Evolutionary conservation across 2,797 vertebrate species (phyloP).

Genomic region (Pseudocheirus occidentalis): DNA sequence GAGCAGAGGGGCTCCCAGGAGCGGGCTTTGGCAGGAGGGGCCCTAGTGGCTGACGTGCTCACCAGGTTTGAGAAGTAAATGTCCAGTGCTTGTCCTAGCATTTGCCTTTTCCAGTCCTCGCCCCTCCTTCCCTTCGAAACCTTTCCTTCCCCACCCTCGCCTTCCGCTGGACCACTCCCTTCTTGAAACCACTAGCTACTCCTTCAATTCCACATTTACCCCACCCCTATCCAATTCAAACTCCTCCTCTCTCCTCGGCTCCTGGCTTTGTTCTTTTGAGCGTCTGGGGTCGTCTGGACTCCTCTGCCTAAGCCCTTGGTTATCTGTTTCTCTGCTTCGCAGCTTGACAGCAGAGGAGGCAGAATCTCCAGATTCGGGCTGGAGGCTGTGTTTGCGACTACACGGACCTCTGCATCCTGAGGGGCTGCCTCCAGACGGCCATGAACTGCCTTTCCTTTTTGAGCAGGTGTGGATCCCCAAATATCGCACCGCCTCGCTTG

Average conservation of each 20-base stretch:
- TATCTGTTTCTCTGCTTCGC: conserved; percentile 22
- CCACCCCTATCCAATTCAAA: neutral
- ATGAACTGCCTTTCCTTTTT: conserved; percentile 94
- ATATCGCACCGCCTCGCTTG: neutral
- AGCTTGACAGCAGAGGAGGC: conserved; percentile 89
- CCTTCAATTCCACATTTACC: neutral
- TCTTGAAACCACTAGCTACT: accelerated
- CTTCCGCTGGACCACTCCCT: neutral
- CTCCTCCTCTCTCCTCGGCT: neutral
- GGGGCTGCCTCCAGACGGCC: conserved; percentile 90
- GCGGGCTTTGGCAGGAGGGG: conserved; percentile 88
- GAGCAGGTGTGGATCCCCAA: conserved; percentile 89
- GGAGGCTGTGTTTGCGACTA: conserved; percentile 94
- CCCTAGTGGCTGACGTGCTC: conserved; percentile 93
- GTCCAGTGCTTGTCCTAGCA: conserved; percentile 56
- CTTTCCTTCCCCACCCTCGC: neutral
- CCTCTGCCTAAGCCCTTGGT: accelerated
- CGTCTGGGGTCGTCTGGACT: accelerated
- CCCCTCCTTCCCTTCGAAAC: neutral
- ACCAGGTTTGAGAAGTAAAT: conserved; percentile 94
- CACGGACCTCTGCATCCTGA: conserved; percentile 93
- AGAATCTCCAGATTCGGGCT: conserved; percentile 78
- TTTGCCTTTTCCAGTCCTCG: neutral
- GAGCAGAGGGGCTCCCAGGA: conserved; percentile 92
- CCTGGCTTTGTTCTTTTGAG: neutral